Evolutionary conservation across 2,888 invertebrate species (phyloP), one percentile per base, ranked within the genome.

Genomic region (Bellardia bayeri): DNA sequence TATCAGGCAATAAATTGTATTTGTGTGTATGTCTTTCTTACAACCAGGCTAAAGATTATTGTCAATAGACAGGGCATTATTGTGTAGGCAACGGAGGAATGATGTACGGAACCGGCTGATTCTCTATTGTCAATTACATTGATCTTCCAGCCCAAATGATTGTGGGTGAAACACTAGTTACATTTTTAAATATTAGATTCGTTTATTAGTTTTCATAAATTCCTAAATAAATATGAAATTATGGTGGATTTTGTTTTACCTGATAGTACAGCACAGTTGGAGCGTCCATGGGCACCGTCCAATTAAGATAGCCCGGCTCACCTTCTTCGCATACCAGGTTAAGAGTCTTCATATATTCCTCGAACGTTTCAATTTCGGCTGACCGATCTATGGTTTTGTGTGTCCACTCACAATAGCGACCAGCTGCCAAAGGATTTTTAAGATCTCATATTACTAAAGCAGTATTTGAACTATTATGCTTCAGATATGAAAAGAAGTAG

Each of bases 71-170:
- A 90, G 56, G 90, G 61, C 30, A 90, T 76, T 82, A 90, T 71
- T 14, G 90, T 86, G 42, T 89, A 83, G 49, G 75, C 75, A 30
- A 87, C 78, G 37, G 88, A 56, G 4, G 89, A 82, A 3, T 84
- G 42, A n/a, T 84, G 45, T 69, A 85, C 49, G 16, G 69, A 51
- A 33, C 80, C 84, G 7, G 90, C 90, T 51, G 91, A 90, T 64
- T 91, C 90, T 66, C 89, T 90, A 0, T 96, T 95, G 91, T 98
- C 96, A 13, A 97, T 96, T 3, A 98, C 97, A 93, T 97, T 96
- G 90, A 98, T 98, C 93, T 98, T 98, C 98, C 98, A 98, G 71
- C 98, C 98, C 42, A 98, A 94, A 93, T 98, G 97, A 89, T 96
- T 97, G 94, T 98, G 98, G n/a, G 97, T 96, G 94, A 97, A 98